Base-by-base conservation (phyloP, 2,888 invertebrate species). In the Mythimna pallens region DNA sequence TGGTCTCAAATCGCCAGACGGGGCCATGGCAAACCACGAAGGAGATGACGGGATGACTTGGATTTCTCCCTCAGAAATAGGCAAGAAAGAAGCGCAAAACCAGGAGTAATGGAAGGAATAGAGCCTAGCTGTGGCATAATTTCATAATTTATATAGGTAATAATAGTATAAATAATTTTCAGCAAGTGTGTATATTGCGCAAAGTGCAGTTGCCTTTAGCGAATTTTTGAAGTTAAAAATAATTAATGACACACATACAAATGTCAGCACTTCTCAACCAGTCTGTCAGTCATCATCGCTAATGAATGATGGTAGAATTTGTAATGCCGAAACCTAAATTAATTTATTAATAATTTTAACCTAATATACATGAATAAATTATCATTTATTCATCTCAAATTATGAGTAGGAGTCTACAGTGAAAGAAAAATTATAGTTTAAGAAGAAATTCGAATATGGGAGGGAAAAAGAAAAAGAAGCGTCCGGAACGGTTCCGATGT, bases 371-470 rank as follows among this genome's bases (percentile, higher is more conserved):
- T 79, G 73, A 59, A 54, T 73, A 58, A 65, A 74, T 57, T n/a
- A 43, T 25, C 25, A 67, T 54, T 54, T 22, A 57, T 61, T 70
- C n/a, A 58, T 20, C 5, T 34, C 9, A 80, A 81, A 81, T 80
- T 55, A 81, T 83, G 80, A 75, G 64, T 69, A 20, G 8, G 7
- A 73, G 8, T 12, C 62, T 54, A 17, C 58, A 55, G 43, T 30
- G 12, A 34, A 61, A 17, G 7, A 30, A 12, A 65, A 68, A 59
- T 57, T 65, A 10, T 73, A 66, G 62, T 57, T 0, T 52, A 68
- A 63, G 55, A 12, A 65, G 3, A 68, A 70, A 77, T 89, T 77
- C 14, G 80, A 80, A 70, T 40, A 89, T 94, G 93, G 70, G 92
- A 4, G 90, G 91, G 6, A 92, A 87, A 65, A 89, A 86, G 65